Base-by-base conservation (phyloP, 2,888 invertebrate genomes). In the Aradus depressus region DNA sequence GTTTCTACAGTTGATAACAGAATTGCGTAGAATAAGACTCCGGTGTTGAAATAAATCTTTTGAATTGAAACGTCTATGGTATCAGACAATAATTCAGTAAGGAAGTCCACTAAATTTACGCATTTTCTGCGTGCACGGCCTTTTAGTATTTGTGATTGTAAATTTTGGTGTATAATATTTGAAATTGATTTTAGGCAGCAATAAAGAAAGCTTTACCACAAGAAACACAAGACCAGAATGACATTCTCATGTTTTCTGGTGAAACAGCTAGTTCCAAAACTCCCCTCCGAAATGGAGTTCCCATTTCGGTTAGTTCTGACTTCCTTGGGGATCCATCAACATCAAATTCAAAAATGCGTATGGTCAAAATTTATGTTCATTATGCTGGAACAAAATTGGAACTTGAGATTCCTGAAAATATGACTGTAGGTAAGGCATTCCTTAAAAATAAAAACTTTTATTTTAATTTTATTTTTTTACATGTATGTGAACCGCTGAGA, bases 141-240 rank as follows among this genome's bases (percentile, higher is more conserved):
- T 28, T 28, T 28, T 10, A 28, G 10, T 28, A 28, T 10, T 6
- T 28, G 28, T 28, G 6, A 10, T 28, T 35, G 14, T 35, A 14
- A 35, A 14, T 35, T 10, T 10, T 35, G 16, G 6, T 10, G 16
- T 35, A 35, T 5, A 35, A 10, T n/a, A n/a, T n/a, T n/a, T 35
- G 18, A 44, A 19, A 10, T 31, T 12, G n/a, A 5, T 47, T 38
- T 5, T 22, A 47, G 81, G 70, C 73, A 59, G 82, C 82, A 41
- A 72, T 79, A 32, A 76, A 77, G 60, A 69, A 73, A 64, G 87
- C 85, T 48, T 81, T 89, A 77, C 86, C 87, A 44, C 82, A 82
- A 60, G 79, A 80, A 61, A 68, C 74, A 23, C 76, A 76, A 48
- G 21, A 50, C 47, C 38, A 45, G 47, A 19, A 39, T 44, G 16